Conservation (phyloP, 2,797 vertebrate species). For the Philypnodon macrostomus region DNA sequence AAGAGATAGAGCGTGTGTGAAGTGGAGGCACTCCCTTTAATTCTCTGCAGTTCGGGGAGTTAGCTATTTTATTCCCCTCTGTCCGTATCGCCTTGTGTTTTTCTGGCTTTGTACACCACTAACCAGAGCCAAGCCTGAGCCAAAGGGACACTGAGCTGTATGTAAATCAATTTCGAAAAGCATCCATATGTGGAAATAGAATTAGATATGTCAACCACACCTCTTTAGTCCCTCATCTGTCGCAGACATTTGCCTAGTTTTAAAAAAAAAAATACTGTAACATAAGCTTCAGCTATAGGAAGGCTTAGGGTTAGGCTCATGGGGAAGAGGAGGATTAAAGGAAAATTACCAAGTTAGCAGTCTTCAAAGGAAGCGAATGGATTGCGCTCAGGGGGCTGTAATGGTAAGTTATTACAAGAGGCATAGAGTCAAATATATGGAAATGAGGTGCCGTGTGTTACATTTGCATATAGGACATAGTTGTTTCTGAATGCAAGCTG, state of each 20-base stretch:
- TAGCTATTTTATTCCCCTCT: conserved; percentile 32
- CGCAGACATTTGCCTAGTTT: conserved; percentile 25
- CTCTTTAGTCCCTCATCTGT: conserved; percentile 53
- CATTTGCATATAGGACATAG: conserved; percentile 31
- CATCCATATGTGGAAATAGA: conserved; percentile 70
- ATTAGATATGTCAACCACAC: conserved; percentile 72
- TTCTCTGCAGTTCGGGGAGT: conserved; percentile 45
- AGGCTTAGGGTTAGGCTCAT: conserved; percentile 57
- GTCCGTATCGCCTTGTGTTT: conserved; percentile 35
- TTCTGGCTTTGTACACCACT: conserved; percentile 39
- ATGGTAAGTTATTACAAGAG: conserved; percentile 68
- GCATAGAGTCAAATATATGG: conserved; percentile 57
- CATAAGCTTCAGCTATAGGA: conserved; percentile 59
- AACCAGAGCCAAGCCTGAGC: conserved; percentile 53
- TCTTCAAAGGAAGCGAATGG: conserved; percentile 72
- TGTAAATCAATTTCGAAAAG: conserved; percentile 76
- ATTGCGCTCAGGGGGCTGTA: conserved; percentile 62
- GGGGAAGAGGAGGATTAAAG: conserved; percentile 60
- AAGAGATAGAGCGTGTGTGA: conserved; percentile 13
- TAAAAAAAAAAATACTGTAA: conserved; percentile 35
- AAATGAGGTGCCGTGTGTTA: conserved; percentile 51
- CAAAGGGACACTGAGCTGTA: conserved; percentile 64
- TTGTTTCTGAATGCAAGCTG: conserved; percentile 19
- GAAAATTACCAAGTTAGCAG: conserved; percentile 67
- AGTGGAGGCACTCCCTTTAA: conserved; percentile 33